Conservation (phyloP, 2,113 vertebrate genomes). For the Cynocephalus volans region DNA sequence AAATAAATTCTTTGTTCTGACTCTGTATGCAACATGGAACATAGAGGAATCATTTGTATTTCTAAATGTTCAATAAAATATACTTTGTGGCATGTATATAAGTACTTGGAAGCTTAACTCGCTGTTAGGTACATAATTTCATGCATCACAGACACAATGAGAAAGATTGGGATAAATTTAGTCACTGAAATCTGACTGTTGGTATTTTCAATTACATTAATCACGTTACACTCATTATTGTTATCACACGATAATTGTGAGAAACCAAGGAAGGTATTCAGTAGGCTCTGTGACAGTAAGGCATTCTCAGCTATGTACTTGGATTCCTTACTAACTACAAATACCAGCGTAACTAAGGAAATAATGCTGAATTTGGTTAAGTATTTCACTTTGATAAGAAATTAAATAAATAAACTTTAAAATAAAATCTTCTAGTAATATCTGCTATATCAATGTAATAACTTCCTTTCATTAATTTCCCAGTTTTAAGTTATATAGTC, state of each 20-base stretch:
- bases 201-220: background rate
- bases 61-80: background rate
- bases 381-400: constrained; percentile 50
- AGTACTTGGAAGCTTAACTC: background rate
- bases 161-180: background rate
- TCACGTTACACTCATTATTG: background rate
- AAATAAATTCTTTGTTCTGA: background rate
- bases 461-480: background rate
- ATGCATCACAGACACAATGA: background rate
- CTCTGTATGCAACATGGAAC: background rate
- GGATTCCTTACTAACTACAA: background rate
- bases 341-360: background rate
- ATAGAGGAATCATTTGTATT: background rate
- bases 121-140: background rate
- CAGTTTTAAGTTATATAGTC: background rate
- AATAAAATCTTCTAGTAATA: background rate
- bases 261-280: background rate
- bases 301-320: background rate
- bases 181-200: background rate
- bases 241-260: background rate
- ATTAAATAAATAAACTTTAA: background rate
- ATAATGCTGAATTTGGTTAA: background rate
- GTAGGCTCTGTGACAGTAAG: background rate
- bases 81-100: background rate
- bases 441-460: background rate